Evolutionary conservation across 2,797 vertebrate species (phyloP), one percentile per base, ranked within the genome.

Genomic region (Malacoctenus gilli): DNA sequence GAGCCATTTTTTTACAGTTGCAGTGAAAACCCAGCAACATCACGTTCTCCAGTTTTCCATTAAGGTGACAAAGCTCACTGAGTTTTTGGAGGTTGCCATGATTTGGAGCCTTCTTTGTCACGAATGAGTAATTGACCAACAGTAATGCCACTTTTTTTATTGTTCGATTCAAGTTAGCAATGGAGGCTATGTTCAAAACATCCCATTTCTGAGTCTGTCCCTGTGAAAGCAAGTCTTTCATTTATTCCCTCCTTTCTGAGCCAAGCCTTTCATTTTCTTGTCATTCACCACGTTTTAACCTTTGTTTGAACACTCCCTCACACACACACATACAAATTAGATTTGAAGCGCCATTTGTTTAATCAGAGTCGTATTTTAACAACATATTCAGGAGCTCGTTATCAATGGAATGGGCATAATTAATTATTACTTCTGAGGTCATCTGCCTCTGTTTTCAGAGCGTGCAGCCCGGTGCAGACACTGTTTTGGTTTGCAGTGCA

Each of bases 351-450:
- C 10, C 30, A 19, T 41, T n/a, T 42, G n/a, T 53, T 16, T 54
- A 58, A 61, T 44, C 46, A 34, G 20, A 54, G 7, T 0, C 13
- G 16, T 49, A n/a, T 65, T 62, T 65, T 49, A 41, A 65, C 19
- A 66, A 58, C 60, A 62, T 21, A 62, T 21, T 25, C 30, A 54
- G 15, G 14, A 42, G 35, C 34, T 37, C 37, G 23, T 48, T 62
- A 62, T n/a, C 15, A 42, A 55, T 21, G 41, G 12, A 47, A 51
- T 55, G 14, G 18, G 3, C 5, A 37, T 50, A 53, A 41, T 61
- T 16, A 35, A 43, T 31, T 9, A 23, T 4, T 23, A 8, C n/a
- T 54, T 15, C 25, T 19, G 25, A 30, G 50, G 18, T 23, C 28
- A 11, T 53, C 38, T 62, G 57, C 23, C 36, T 21, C 13, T 11